phyloP scores from a whole-genome alignment of 1,140 invertebrate species.

The Saccostrea echinata region DNA sequence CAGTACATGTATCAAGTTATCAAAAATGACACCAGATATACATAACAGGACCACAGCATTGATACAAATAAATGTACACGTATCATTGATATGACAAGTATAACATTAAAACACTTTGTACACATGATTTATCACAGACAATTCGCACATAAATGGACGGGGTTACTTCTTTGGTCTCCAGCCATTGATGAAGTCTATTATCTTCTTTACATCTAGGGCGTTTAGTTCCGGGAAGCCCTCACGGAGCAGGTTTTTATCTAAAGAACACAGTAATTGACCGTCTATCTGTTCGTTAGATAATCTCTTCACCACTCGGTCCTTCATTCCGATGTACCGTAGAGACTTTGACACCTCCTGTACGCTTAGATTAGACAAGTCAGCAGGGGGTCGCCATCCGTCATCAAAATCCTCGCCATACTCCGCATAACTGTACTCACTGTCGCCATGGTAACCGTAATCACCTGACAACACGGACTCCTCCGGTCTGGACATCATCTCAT shows the following conservation, averaged over 20 bases:
- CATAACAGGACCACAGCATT: not conserved
- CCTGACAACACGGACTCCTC: constrained; percentile 76
- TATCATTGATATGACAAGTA: not conserved
- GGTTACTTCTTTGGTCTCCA: constrained; percentile 75
- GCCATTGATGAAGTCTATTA: constrained; percentile 76
- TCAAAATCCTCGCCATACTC: constrained; percentile 67
- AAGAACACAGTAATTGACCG: constrained; percentile 72
- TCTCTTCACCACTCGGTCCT: constrained; percentile 73
- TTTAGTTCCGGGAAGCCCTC: constrained; percentile 78
- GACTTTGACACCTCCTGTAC: constrained; percentile 75
- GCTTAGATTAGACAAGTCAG: constrained; percentile 66
- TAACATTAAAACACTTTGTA: not conserved
- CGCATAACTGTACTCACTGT: constrained; percentile 73
- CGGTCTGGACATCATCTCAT: constrained; percentile 63
- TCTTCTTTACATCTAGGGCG: constrained; percentile 76
- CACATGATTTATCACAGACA: not conserved
- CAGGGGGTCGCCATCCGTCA: constrained; percentile 73
- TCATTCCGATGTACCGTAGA: constrained; percentile 77
- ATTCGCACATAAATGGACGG: not conserved
- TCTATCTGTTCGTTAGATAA: constrained; percentile 78
- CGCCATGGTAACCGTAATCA: constrained; percentile 73
- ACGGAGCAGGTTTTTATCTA: constrained; percentile 73
- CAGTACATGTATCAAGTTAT: too few relatives aligned
- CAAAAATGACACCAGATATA: too few relatives aligned
- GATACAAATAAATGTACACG: not conserved